Percentiles rank a stretch among this genome's conserved stretches.
These are phyloP conservation scores for Pararge aegeria DNA, from an alignment of 1,140 invertebrate species.

Conservation along the genomic window DNA sequence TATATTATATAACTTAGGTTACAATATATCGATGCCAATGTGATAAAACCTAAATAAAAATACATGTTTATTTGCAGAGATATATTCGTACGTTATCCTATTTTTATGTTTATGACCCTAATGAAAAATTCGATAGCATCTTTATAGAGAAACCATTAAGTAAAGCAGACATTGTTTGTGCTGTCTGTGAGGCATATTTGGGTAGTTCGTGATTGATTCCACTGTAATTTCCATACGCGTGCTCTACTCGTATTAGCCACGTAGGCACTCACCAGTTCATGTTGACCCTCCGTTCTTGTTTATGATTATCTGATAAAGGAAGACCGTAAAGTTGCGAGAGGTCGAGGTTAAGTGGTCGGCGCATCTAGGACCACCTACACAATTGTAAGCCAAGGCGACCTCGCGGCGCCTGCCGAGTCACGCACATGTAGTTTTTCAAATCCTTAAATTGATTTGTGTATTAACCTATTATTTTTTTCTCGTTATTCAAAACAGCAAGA, in stretches of 20 bases:
- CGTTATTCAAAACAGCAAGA: not conserved
- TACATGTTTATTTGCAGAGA: not conserved
- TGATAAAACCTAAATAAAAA: not conserved
- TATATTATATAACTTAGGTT: too few species aligned
- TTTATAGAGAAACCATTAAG: conserved; percentile 60
- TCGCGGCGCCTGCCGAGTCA: conserved; percentile 74
- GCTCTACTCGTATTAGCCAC: conserved; percentile 70
- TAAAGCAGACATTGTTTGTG: conserved; percentile 62
- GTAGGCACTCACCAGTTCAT: conserved; percentile 51
- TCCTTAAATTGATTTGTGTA: conserved; percentile 25
- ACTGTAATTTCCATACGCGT: conserved; percentile 78
- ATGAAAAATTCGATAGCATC: conserved; percentile 36
- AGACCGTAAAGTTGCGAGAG: conserved; percentile 44
- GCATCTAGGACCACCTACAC: conserved; percentile 70
- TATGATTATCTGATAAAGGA: conserved; percentile 20
- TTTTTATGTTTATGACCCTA: conserved; percentile 1
- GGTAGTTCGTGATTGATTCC: conserved; percentile 74
- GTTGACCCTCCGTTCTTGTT: conserved; percentile 30
- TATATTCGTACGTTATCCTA: not conserved
- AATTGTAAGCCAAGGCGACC: conserved; percentile 65
- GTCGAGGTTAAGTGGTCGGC: conserved; percentile 42
- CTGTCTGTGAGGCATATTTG: conserved; percentile 66
- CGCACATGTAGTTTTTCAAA: conserved; percentile 71
- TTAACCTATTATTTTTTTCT: conserved; percentile 16
- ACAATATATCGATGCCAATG: too few species aligned